Evolutionary conservation across 2,113 vertebrate genomes (phyloP).

Genomic region (Emydura subglobosa): DNA sequence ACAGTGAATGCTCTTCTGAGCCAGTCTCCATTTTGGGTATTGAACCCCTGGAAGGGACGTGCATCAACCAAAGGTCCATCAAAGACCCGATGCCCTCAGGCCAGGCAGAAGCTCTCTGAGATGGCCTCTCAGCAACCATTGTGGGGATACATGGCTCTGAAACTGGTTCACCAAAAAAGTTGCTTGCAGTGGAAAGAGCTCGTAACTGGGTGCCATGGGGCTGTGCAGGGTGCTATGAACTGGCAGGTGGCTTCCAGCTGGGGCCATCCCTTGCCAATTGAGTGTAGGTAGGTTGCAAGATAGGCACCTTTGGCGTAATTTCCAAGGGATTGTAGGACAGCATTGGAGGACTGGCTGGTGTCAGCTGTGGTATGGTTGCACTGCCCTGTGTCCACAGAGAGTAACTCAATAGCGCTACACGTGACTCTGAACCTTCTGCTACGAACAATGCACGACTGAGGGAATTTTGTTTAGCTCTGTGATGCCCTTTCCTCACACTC

Average conservation of each 20-base stretch:
- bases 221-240: neutral
- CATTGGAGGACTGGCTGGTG: too few relatives aligned
- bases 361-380: too few relatives aligned
- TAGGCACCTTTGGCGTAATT: neutral
- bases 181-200: neutral
- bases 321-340: too few relatives aligned
- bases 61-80: neutral
- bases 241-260: neutral
- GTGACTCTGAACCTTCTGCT: neutral
- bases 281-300: neutral
- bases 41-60: neutral
- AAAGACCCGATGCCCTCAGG: neutral
- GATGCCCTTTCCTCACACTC: neutral
- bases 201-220: neutral
- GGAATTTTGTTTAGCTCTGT: neutral
- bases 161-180: neutral
- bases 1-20: too few relatives aligned
- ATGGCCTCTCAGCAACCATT: neutral
- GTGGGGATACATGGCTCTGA: neutral
- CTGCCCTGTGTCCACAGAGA: neutral
- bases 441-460: neutral
- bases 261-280: neutral
- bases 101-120: neutral
- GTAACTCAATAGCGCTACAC: neutral
- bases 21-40: too few relatives aligned